Evolutionary conservation across 64 coral and sea anemone species (phyloP).

Genomic region (Cladopsammia gracilis): DNA sequence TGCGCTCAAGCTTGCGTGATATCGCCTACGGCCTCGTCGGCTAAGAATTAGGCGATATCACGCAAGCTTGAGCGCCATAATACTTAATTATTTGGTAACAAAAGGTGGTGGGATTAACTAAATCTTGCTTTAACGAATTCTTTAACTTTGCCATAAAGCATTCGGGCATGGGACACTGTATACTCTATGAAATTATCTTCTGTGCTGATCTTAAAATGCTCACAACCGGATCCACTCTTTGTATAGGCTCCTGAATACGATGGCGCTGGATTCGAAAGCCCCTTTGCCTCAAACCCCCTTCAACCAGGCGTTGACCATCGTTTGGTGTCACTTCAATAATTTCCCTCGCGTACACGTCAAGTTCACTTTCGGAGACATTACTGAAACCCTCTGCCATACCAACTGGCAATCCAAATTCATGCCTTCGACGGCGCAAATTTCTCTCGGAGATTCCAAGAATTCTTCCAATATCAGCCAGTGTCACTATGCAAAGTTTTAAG

Average conservation of each 20-base stretch:
- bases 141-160: too few species aligned
- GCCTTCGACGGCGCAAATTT: conserved; percentile 10
- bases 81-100: too few species aligned
- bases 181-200: not conserved
- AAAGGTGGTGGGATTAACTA: too few species aligned
- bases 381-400: conserved; percentile 10
- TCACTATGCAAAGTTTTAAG: not conserved
- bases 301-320: conserved; percentile 38
- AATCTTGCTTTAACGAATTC: too few species aligned
- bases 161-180: not conserved
- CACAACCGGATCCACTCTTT: not conserved
- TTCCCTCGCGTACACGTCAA: not conserved
- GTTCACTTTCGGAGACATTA: conserved; percentile 16
- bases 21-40: too few species aligned
- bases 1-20: too few species aligned
- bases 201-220: not conserved
- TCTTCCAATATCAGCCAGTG: not conserved
- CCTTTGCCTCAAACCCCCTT: conserved; percentile 41
- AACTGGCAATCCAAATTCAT: conserved; percentile 53
- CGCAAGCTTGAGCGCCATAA: too few species aligned
- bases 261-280: conserved; percentile 36
- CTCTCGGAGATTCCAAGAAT: conserved; percentile 1
- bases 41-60: too few species aligned
- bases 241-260: not conserved
- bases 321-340: conserved; percentile 37